phyloP scores from a whole-genome alignment of 2,113 vertebrate genomes.

The Mixornis gularis region DNA sequence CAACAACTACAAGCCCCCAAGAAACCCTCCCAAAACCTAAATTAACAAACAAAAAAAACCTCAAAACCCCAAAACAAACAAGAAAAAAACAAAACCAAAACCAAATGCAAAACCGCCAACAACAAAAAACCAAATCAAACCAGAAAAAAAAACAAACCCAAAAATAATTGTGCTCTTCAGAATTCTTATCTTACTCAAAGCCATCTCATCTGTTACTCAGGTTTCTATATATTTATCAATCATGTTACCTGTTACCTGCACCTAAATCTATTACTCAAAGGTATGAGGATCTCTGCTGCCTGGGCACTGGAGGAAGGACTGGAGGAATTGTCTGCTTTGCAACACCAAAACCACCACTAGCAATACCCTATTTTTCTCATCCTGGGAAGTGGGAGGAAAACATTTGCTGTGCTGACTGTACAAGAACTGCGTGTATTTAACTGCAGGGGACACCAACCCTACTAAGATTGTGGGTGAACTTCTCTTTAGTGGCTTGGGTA shows the following conservation, averaged over 20 bases:
- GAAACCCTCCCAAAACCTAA: neutral
- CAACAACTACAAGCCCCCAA: neutral
- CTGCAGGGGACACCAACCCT: neutral
- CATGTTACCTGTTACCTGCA: neutral
- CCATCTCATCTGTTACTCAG: neutral
- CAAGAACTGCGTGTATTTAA: neutral
- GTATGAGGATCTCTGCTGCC: neutral
- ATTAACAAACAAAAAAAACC: neutral
- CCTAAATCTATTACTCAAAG: neutral
- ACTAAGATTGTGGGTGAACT: neutral
- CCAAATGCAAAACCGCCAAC: fast-evolving
- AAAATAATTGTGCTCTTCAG: neutral
- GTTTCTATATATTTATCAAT: neutral
- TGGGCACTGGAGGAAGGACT: neutral
- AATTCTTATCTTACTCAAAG: neutral
- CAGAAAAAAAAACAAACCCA: neutral
- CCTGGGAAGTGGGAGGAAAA: neutral
- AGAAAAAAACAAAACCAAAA: fast-evolving
- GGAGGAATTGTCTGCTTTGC: neutral
- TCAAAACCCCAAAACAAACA: neutral
- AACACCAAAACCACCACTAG: neutral
- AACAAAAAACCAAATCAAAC: neutral
- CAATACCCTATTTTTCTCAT: neutral
- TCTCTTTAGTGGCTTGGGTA: neutral
- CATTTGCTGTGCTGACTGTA: neutral